Percentiles rank a stretch among this genome's conserved stretches.
These are phyloP conservation scores for Taeniopygia guttata DNA, from an alignment of 2,797 vertebrate species.

Conservation along the genomic window DNA sequence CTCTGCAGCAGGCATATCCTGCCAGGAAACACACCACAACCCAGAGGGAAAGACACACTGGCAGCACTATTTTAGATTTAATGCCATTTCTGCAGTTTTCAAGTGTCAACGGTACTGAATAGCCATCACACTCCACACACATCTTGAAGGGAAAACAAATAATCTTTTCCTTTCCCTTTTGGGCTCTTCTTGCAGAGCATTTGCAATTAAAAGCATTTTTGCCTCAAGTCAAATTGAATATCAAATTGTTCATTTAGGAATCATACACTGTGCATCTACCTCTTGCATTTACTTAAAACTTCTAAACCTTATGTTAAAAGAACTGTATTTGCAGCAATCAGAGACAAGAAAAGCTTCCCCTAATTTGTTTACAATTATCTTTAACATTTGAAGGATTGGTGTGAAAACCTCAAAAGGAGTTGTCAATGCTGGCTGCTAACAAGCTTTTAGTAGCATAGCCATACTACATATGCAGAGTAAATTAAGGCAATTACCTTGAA, in stretches of 20 bases:
- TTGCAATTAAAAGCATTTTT: neutral
- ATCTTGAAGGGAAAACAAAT: neutral
- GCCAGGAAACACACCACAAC: neutral
- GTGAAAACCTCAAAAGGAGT: neutral
- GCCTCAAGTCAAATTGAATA: neutral
- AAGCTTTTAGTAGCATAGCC: neutral
- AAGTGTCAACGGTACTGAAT: neutral
- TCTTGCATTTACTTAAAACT: neutral
- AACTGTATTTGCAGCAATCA: neutral
- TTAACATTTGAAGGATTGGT: neutral
- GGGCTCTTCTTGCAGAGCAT: neutral
- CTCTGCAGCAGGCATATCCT: neutral
- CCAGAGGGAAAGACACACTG: too few species aligned
- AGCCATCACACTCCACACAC: neutral
- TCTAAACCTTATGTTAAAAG: neutral
- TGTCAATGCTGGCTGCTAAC: neutral
- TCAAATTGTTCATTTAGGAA: neutral
- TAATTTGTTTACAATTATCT: neutral
- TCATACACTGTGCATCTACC: neutral
- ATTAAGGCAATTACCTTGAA: neutral
- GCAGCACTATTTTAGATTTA: neutral
- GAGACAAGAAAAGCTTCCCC: neutral
- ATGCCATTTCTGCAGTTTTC: neutral
- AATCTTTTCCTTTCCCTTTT: neutral
- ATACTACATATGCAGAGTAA: neutral